A percentile compares a stretch with the other conserved stretches of the same genome.
Evolutionary conservation across 2,113 vertebrate species (phyloP).

Genomic region (Caranx ignobilis): DNA sequence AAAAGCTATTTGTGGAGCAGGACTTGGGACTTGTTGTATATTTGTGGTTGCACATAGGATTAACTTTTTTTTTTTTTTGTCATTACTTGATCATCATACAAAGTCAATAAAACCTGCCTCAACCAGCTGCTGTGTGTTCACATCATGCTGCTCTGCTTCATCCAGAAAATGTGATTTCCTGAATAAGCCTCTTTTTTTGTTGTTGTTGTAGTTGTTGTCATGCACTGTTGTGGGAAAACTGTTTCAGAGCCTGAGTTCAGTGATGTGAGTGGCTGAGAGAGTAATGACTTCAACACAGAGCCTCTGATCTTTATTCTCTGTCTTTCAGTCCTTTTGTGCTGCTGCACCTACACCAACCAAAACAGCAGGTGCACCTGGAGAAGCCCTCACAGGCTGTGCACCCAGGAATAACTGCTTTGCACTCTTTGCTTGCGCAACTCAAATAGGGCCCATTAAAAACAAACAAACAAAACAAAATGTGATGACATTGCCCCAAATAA

Average conservation of each 20-base stretch:
- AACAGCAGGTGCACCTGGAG: not conserved
- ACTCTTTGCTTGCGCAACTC: not conserved
- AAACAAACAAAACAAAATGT: no score
- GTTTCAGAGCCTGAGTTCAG: not conserved
- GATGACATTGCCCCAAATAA: no score
- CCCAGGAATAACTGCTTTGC: not conserved
- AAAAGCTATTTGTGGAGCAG: no score
- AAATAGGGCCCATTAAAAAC: not conserved
- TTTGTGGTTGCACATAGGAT: no score
- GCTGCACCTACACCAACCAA: not conserved
- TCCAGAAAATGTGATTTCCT: not conserved
- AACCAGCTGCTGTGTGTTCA: no score
- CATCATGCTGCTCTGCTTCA: not conserved
- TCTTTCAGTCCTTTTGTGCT: not conserved
- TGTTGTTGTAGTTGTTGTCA: not conserved
- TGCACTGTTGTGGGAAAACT: not conserved
- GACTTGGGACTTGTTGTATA: no score
- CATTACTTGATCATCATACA: no score
- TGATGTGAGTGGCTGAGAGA: not conserved
- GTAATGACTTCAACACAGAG: not conserved
- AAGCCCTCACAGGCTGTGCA: not conserved
- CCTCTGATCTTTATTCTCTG: not conserved
- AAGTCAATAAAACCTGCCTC: no score
- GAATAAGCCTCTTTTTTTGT: not conserved
- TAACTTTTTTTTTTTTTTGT: no score